Percentiles rank a stretch among this genome's conserved stretches.
Conservation (phyloP, 2,888 invertebrate species). For the Ectobius pallidus region DNA sequence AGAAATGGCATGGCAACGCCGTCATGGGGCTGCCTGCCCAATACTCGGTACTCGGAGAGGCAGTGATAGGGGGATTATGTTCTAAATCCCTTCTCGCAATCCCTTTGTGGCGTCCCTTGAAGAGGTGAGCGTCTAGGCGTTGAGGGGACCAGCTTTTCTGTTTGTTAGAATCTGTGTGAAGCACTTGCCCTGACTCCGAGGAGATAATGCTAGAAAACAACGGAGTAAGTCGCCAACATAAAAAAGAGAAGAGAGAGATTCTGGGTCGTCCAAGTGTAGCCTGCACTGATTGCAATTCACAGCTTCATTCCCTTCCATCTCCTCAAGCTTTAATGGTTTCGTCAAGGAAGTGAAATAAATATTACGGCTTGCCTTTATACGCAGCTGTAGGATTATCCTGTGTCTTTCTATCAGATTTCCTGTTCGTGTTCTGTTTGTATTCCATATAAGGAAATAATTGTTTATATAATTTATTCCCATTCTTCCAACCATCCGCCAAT, state of each 20-base stretch:
- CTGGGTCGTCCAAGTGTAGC: not conserved
- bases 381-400: not conserved
- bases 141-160: conserved; percentile 7
- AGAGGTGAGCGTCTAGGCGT: conserved; percentile 17
- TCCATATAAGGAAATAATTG: no score
- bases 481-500: no score
- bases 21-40: not conserved
- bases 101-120: conserved; percentile 17
- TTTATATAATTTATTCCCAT: no score
- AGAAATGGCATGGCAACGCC: conserved; percentile 12
- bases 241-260: conserved; percentile 22
- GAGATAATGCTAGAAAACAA: conserved; percentile 30
- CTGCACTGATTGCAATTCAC: conserved; percentile 19
- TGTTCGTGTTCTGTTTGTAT: no score
- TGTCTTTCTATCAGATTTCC: not conserved
- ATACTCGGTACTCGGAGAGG: conserved; percentile 5
- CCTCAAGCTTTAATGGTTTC: conserved; percentile 2
- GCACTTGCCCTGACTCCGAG: conserved; percentile 26
- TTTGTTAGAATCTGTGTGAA: conserved; percentile 22
- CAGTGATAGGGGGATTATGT: conserved; percentile 34
- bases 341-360: not conserved
- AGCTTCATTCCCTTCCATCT: not conserved
- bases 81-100: conserved; percentile 34
- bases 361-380: not conserved
- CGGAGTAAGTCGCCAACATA: conserved; percentile 19